These are phyloP conservation scores for Acanthopleura granulata DNA, from an alignment of 2,888 invertebrate genomes.

Conservation along the genomic window DNA sequence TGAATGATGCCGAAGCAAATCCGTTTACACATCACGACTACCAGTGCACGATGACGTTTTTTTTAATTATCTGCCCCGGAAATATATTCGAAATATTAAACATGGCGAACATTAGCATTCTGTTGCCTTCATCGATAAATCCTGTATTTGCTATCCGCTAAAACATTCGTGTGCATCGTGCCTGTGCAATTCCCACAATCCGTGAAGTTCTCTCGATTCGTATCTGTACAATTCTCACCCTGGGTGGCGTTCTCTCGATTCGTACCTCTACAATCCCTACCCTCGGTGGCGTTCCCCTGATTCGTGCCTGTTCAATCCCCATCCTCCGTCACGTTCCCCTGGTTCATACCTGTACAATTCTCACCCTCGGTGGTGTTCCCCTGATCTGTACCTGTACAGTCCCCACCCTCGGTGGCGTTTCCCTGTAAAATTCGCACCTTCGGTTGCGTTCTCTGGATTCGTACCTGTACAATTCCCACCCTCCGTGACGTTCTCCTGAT, in stretches of 20 bases:
- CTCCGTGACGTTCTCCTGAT: no score
- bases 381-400: slow-evolving; percentile 1
- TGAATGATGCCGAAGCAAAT: no score
- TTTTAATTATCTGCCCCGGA: no score
- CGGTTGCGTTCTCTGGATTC: no score
- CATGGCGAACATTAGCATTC: no score
- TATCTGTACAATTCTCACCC: neutral
- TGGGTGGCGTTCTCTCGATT: slow-evolving; percentile 68
- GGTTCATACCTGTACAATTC: slow-evolving; percentile 9
- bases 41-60: no score
- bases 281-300: no score
- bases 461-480: slow-evolving; percentile 8
- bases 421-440: slow-evolving; percentile 65
- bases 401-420: neutral
- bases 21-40: no score
- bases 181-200: slow-evolving; percentile 76
- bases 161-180: slow-evolving; percentile 74
- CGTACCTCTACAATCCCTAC: no score
- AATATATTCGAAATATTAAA: no score
- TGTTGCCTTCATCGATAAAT: no score
- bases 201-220: slow-evolving; percentile 35
- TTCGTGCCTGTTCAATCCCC: neutral
- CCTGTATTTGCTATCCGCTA: neutral
- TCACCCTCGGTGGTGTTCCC: slow-evolving; percentile 33
- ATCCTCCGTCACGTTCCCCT: neutral